Conservation (phyloP, 2,113 vertebrate species). For the Dascyllus trimaculatus region DNA sequence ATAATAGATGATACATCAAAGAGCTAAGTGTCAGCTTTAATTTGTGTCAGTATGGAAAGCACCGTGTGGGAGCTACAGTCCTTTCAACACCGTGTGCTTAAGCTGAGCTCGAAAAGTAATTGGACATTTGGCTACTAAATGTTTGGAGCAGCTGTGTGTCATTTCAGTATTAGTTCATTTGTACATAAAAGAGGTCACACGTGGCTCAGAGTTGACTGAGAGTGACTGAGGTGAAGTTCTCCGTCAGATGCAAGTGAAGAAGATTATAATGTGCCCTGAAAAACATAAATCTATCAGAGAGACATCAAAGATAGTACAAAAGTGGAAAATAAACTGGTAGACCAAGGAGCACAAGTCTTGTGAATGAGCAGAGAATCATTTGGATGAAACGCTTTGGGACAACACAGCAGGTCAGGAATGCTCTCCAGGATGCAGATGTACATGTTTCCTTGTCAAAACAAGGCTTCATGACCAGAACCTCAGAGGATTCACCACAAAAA, state of each 20-base stretch:
- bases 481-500: neutral
- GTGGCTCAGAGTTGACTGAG: neutral
- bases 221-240: neutral
- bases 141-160: neutral
- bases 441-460: neutral
- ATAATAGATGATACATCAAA: neutral
- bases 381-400: constrained; percentile 6
- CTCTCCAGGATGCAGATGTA: constrained; percentile 1
- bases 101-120: neutral
- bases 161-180: neutral
- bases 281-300: neutral
- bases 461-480: constrained; percentile 1
- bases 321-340: neutral
- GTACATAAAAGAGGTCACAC: neutral
- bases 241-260: neutral
- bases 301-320: neutral
- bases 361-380: neutral
- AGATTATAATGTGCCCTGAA: neutral
- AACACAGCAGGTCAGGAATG: neutral
- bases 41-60: neutral
- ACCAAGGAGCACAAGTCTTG: neutral
- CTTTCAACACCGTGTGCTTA: neutral
- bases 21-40: neutral
- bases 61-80: neutral
- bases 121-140: neutral